Percentiles rank a stretch among this genome's conserved stretches.
Conservation (phyloP, 2,113 vertebrate species). For the Aegithalos caudatus region DNA sequence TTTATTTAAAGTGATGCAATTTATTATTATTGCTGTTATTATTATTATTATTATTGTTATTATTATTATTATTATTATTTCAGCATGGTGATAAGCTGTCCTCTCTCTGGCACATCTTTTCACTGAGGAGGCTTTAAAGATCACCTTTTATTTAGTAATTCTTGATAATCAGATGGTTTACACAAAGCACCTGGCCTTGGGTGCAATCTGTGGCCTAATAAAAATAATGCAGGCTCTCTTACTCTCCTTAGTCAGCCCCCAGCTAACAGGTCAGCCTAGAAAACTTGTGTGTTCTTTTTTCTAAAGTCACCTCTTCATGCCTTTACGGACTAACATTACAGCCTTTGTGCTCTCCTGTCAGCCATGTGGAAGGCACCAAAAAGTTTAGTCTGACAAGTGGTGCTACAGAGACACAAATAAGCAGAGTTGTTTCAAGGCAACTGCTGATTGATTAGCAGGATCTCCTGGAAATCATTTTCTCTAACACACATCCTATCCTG, state of each 20-base stretch:
- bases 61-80: too few relatives aligned
- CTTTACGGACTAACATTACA: background rate
- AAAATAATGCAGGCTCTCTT: background rate
- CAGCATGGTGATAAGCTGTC: background rate
- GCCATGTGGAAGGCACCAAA: rapidly evolving
- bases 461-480: background rate
- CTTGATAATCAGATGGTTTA: background rate
- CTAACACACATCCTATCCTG: background rate
- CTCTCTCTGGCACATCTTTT: background rate
- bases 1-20: too few relatives aligned
- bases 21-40: too few relatives aligned
- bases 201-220: background rate
- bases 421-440: background rate
- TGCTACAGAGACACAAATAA: background rate
- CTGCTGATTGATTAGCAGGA: background rate
- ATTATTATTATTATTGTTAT: too few relatives aligned
- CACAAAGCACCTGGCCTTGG: background rate
- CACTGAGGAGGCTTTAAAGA: background rate
- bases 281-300: background rate
- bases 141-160: background rate
- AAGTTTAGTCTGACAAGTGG: background rate
- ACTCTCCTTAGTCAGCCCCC: background rate
- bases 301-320: background rate
- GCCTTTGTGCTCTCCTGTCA: background rate
- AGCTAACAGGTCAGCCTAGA: background rate